Percentiles rank a stretch among this genome's conserved stretches.
These are phyloP conservation scores for Peromyscus melanophrys DNA, from an alignment of 2,797 vertebrate species.

Conservation along the genomic window DNA sequence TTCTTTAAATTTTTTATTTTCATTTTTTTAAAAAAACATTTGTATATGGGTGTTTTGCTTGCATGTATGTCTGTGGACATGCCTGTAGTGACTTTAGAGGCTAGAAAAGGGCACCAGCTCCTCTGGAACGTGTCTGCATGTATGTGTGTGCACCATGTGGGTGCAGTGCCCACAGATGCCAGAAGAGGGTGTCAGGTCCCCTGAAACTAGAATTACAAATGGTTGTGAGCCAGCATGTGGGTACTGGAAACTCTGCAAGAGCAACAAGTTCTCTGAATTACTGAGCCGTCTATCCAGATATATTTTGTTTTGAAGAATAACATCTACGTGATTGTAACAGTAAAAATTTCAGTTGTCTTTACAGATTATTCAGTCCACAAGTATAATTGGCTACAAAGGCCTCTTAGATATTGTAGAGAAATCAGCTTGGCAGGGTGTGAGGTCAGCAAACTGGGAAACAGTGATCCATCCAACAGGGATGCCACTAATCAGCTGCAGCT, in stretches of 20 bases:
- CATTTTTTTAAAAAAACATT: not conserved
- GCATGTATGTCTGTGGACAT: not conserved
- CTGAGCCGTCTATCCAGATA: not conserved
- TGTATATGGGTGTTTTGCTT: not conserved
- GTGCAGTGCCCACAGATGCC: not conserved
- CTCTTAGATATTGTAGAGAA: not conserved
- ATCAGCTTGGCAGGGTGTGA: not conserved
- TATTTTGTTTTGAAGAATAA: slow-evolving; percentile 9
- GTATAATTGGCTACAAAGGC: not conserved
- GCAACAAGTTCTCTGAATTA: not conserved
- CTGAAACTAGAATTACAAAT: not conserved
- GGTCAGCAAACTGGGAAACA: not conserved
- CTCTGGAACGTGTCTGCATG: too few species aligned
- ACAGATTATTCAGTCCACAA: not conserved
- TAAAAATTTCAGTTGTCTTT: slow-evolving; percentile 8
- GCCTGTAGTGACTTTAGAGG: not conserved
- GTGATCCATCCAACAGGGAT: not conserved
- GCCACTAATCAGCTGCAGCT: not conserved
- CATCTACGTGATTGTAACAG: not conserved
- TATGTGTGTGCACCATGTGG: not conserved
- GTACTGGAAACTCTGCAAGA: not conserved
- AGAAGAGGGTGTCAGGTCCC: not conserved
- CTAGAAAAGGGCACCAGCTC: not conserved
- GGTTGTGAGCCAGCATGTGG: not conserved
- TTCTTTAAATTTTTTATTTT: not conserved